Evolutionary conservation across 2,113 vertebrate species (phyloP).

Genomic region (Mormoops blainvillei): DNA sequence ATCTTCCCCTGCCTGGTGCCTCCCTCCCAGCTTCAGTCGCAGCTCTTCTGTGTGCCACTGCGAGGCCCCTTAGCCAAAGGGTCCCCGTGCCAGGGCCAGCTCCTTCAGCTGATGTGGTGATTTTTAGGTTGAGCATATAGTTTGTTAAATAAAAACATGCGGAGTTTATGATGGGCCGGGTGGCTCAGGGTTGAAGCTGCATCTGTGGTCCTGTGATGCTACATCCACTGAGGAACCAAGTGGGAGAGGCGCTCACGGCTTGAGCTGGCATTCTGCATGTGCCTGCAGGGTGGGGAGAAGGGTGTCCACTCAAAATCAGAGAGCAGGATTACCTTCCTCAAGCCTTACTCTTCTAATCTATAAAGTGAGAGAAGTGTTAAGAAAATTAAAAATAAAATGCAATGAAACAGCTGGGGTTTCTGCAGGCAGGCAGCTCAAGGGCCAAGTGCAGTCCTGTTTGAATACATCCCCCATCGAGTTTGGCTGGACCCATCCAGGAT

Average conservation of each 20-base stretch:
- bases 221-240: not conserved
- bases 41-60: not conserved
- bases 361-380: not conserved
- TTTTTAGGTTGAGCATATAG: not conserved
- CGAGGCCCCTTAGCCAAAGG: not conserved
- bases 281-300: not conserved
- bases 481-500: no score
- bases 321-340: not conserved
- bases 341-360: not conserved
- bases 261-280: not conserved
- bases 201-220: not conserved
- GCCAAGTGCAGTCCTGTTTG: not conserved
- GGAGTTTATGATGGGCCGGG: not conserved
- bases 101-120: not conserved
- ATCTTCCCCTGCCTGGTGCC: not conserved
- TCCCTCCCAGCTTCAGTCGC: not conserved
- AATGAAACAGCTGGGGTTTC: not conserved
- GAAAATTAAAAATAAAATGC: not conserved
- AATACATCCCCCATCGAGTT: fast-evolving
- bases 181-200: not conserved
- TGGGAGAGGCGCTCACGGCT: fast-evolving
- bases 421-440: not conserved
- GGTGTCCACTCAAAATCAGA: not conserved
- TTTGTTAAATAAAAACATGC: not conserved
- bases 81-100: not conserved